phyloP scores from a whole-genome alignment of 2,888 invertebrate species.

The Eilema caniola region DNA sequence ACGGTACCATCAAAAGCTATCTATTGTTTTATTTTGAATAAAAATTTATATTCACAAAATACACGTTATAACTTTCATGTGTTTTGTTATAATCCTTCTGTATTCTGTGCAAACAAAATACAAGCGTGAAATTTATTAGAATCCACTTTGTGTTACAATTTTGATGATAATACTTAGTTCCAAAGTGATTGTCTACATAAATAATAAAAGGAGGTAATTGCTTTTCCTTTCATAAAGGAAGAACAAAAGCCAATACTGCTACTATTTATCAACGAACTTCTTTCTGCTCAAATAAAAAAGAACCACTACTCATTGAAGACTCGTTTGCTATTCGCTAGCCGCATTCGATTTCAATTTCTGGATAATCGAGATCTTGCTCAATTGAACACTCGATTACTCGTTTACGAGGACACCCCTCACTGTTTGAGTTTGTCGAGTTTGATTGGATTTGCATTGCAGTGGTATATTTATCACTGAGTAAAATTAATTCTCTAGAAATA shows the following conservation, averaged over 20 bases:
- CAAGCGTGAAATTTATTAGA: slow-evolving; percentile 5
- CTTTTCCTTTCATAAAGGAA: slow-evolving; percentile 45
- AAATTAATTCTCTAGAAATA: slow-evolving; percentile 65
- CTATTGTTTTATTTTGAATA: not conserved
- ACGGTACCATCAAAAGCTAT: too few species aligned
- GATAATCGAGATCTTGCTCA: slow-evolving; percentile 85
- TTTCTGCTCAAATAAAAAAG: slow-evolving; percentile 51
- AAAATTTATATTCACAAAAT: not conserved
- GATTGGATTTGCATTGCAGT: slow-evolving; percentile 81
- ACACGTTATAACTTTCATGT: not conserved
- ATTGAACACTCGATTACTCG: slow-evolving; percentile 85
- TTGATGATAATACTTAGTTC: slow-evolving; percentile 27
- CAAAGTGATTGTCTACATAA: slow-evolving; percentile 42
- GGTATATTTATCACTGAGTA: slow-evolving; percentile 71
- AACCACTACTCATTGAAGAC: slow-evolving; percentile 64
- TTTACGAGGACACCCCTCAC: slow-evolving; percentile 77
- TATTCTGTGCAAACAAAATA: not conserved
- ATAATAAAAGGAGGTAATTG: slow-evolving; percentile 53
- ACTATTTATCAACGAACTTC: slow-evolving; percentile 47
- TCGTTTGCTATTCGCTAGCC: slow-evolving; percentile 76
- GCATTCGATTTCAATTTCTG: slow-evolving; percentile 82
- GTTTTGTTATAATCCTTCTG: not conserved
- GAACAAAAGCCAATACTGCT: slow-evolving; percentile 51
- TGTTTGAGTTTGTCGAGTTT: slow-evolving; percentile 83
- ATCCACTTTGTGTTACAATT: slow-evolving; percentile 24